Base-by-base conservation (phyloP, 2,888 invertebrate species). In the Bugulina stolonifera region DNA sequence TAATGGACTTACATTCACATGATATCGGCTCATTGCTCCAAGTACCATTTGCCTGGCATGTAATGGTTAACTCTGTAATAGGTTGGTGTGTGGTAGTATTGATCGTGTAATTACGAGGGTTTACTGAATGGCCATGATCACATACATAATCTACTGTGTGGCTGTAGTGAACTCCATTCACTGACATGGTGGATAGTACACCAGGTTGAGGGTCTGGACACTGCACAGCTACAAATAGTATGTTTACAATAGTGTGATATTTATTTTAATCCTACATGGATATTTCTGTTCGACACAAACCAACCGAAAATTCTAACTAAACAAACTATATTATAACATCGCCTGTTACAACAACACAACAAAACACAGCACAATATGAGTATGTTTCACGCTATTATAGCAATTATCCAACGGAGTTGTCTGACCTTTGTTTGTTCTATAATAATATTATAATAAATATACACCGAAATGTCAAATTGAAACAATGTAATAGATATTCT, bases 1-100 rank as follows among this genome's bases (percentile, higher is more conserved):
- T n/a, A n/a, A n/a, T n/a, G 5, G 43, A 43, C 43, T 43, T 43
- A 43, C 43, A 43, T 43, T 43, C 18, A 43, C 43, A 43, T 10
- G 18, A 5, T 43, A 43, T 43, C 5, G 43, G 10, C 43, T 43
- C 43, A 43, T 23, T 54, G 35, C 58, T 69, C 77, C 77, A 77
- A n/a, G 69, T 74, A 5, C 74, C 73, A 25, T 71, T 69, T 1
- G 34, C 27, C 29, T 69, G 71, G 72, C 77, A 77, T 2, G 75
- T 73, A 58, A 73, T 72, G 14, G 54, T 55, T 35, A 43, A 43
- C 18, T 69, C 35, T 18, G 23, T 22, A 18, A 43, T 43, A 43
- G 43, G 43, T 18, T 43, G 10, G 18, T 5, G 10, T 10, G 10
- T 18, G 18, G 43, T 43, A n/a, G n/a, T n/a, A n/a, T n/a, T n/a